Base-by-base conservation (phyloP, 92 coral and sea anemone species). In the Galaxea fascicularis region DNA sequence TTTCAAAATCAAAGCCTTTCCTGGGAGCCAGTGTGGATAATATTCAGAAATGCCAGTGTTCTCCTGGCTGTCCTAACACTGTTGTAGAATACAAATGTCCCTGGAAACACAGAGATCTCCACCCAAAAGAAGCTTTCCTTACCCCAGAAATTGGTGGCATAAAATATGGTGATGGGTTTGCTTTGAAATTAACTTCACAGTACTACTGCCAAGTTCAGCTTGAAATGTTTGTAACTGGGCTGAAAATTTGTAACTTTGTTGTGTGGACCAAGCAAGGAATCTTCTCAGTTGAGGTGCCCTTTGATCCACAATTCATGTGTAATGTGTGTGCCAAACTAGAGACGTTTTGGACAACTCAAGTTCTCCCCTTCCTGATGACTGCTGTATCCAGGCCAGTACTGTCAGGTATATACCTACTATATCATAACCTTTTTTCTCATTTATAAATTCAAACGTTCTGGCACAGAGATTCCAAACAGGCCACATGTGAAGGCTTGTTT, bases 91-190 rank as follows among this genome's bases (percentile, higher is more conserved):
- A 93, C 82, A 90, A 93, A 70, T 88, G 94, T 39, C 94, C 97
- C 35, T 88, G 89, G 88, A 83, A 86, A 62, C 91, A 89, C 84
- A 86, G 82, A 69, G 90, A 90, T 67, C 79, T 90, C 16, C 90
- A 90, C 67, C 95, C 93, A 66, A 91, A 83, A 70, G 74, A 91
- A 85, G 95, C 94, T 66, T 88, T 91, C 63, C 76, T 91, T 13
- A 85, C 83, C 67, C 87, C 88, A 41, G 95, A 93, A 89, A 83
- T 84, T 89, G 91, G 93, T 70, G 91, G 95, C 29, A 70, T 58
- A 59, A 58, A 81, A 80, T 53, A 35, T 67, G 93, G 93, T n/a
- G 17, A 54, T 20, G 58, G 27, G 59, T 85, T 87, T 86, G 62
- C 83, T 14, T 71, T 92, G 57, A 90, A 88, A 68, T 30, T 86